Percentiles rank a stretch among this genome's conserved stretches.
Evolutionary conservation across 2,888 invertebrate genomes (phyloP).

Genomic region (Cephus rjabovi): DNA sequence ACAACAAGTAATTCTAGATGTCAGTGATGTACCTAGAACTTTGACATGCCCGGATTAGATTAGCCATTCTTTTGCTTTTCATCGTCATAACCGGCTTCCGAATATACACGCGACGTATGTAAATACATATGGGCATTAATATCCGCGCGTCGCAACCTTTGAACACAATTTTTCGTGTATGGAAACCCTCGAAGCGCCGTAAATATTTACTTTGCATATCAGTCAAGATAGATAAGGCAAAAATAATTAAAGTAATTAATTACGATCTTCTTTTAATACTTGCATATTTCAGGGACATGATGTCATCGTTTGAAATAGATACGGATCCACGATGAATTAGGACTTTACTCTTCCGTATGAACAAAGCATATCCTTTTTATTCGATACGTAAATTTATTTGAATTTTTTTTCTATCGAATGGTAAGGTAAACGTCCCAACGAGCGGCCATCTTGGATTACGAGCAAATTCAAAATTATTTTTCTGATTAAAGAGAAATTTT

Average conservation of each 20-base stretch:
- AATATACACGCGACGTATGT: neutral
- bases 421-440: too few relatives aligned
- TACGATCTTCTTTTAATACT: neutral
- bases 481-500: too few relatives aligned
- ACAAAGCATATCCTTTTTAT: neutral
- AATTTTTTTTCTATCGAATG: neutral
- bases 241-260: neutral
- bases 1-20: neutral
- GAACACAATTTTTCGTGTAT: neutral
- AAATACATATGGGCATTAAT: neutral
- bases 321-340: neutral
- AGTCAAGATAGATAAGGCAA: neutral
- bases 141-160: neutral
- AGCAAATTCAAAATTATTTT: too few relatives aligned
- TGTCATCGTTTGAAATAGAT: neutral
- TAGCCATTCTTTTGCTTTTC: neutral
- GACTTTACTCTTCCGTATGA: neutral
- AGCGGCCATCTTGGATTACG: too few relatives aligned
- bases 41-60: neutral
- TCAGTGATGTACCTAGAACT: neutral
- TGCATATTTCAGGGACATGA: neutral
- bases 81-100: neutral
- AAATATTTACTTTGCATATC: neutral
- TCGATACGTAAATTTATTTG: neutral
- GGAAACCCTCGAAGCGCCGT: neutral